These are phyloP conservation scores for Nymphalis polychloros DNA, from an alignment of 2,888 invertebrate genomes.

Conservation along the genomic window DNA sequence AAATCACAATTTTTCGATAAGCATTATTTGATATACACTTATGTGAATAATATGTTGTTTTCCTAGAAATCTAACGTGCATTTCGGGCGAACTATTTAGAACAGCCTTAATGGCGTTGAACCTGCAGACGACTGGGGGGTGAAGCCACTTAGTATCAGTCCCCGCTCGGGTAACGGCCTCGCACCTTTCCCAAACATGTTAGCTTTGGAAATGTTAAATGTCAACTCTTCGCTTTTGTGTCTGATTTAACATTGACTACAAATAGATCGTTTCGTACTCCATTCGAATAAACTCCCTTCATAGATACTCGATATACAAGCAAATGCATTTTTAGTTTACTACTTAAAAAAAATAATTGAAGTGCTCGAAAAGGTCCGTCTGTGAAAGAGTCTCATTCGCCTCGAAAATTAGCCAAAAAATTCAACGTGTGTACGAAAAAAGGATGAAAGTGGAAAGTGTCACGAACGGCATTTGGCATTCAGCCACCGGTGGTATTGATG, in stretches of 20 bases:
- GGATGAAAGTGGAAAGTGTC: conserved; percentile 76
- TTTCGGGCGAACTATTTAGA: conserved; percentile 52
- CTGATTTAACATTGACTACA: conserved; percentile 54
- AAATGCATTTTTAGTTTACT: conserved; percentile 24
- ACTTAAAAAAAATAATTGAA: conserved; percentile 25
- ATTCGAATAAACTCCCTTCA: conserved; percentile 4
- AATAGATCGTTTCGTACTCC: conserved; percentile 27
- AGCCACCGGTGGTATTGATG: conserved; percentile 73
- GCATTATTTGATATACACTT: conserved; percentile 9
- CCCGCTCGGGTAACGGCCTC: conserved; percentile 60
- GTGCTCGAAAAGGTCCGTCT: conserved; percentile 24
- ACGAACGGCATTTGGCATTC: conserved; percentile 76
- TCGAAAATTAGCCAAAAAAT: conserved; percentile 67
- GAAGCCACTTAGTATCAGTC: conserved; percentile 52
- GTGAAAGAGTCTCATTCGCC: conserved; percentile 32
- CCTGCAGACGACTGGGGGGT: conserved; percentile 56
- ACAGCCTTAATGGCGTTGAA: conserved; percentile 61
- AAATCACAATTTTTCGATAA: neutral
- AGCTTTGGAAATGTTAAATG: conserved; percentile 56
- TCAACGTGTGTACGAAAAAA: conserved; percentile 58
- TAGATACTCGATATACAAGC: conserved; percentile 6
- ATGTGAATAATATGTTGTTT: conserved; percentile 33
- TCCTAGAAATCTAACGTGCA: conserved; percentile 48
- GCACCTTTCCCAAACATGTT: conserved; percentile 59
- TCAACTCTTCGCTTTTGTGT: conserved; percentile 59